These are phyloP conservation scores for Nymphalis io DNA, from an alignment of 1,140 invertebrate species.

Conservation along the genomic window DNA sequence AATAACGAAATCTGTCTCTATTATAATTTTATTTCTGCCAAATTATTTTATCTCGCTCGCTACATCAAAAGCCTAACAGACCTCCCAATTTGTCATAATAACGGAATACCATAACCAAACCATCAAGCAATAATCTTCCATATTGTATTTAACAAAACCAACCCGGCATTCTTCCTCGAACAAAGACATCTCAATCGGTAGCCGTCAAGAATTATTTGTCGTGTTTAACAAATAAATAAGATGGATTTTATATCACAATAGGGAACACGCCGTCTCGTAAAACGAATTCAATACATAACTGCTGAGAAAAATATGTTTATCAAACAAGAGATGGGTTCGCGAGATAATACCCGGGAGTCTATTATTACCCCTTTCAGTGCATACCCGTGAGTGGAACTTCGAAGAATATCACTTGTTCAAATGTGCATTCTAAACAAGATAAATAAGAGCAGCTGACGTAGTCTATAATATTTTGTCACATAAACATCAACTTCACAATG, in stretches of 20 bases:
- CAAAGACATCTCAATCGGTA: conserved; percentile 75
- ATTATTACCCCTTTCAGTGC: conserved; percentile 71
- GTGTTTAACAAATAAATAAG: conserved; percentile 76
- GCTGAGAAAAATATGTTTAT: conserved; percentile 74
- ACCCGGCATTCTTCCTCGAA: conserved; percentile 62
- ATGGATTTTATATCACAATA: conserved; percentile 72
- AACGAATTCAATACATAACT: conserved; percentile 59
- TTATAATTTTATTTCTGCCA: too few relatives aligned
- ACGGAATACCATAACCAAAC: conserved; percentile 75
- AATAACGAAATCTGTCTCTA: too few relatives aligned
- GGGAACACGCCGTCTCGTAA: conserved; percentile 50
- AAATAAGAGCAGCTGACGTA: conserved; percentile 29
- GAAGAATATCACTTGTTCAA: conserved; percentile 25
- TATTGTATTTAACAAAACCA: conserved; percentile 62
- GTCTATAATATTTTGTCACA: not conserved
- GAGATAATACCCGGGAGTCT: conserved; percentile 64
- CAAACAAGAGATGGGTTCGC: conserved; percentile 65
- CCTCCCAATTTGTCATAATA: conserved; percentile 75
- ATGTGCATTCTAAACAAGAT: conserved; percentile 34
- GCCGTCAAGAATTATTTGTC: conserved; percentile 68
- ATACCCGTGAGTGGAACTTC: conserved; percentile 19
- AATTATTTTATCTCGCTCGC: conserved; percentile 7
- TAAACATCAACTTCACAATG: not conserved
- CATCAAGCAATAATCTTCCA: conserved; percentile 53
- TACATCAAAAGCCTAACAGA: conserved; percentile 52